phyloP scores from a whole-genome alignment of 2,888 invertebrate species.

The Asteroscopus sphinx region DNA sequence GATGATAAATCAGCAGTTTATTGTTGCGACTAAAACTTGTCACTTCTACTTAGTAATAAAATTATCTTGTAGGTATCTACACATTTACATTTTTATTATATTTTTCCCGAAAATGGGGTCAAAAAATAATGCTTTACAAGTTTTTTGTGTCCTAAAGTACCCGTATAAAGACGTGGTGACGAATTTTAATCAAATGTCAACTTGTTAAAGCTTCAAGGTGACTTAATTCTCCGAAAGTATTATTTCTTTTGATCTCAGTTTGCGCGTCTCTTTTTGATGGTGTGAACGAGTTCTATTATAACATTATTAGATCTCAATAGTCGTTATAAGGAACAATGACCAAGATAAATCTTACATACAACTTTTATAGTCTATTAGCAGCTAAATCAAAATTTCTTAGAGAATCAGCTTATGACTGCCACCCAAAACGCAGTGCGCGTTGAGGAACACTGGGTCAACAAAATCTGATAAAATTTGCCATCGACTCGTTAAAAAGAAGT shows the following conservation, averaged over 20 bases:
- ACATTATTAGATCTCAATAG: slow-evolving; percentile 1
- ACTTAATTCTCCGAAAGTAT: slow-evolving; percentile 1
- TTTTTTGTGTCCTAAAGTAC: background rate
- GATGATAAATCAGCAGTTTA: slow-evolving; percentile 49
- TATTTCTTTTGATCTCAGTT: slow-evolving; percentile 15
- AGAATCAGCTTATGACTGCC: background rate
- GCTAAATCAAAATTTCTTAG: slow-evolving; percentile 3
- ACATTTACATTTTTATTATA: slow-evolving; percentile 30
- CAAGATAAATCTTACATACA: slow-evolving; percentile 6
- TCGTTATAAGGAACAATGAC: slow-evolving; percentile 18
- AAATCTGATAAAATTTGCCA: too few relatives aligned
- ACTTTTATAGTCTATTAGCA: slow-evolving; percentile 4
- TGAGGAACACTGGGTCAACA: too few relatives aligned
- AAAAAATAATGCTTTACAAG: background rate
- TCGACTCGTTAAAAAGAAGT: too few relatives aligned
- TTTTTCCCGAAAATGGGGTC: slow-evolving; percentile 12
- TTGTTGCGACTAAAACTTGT: slow-evolving; percentile 26
- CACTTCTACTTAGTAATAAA: slow-evolving; percentile 35
- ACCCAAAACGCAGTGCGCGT: too few relatives aligned
- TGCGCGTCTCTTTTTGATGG: slow-evolving; percentile 5
- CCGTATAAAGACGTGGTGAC: background rate
- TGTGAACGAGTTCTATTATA: background rate
- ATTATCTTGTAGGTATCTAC: slow-evolving; percentile 15
- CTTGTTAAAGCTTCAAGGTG: background rate
- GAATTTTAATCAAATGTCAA: slow-evolving; percentile 21